These are phyloP conservation scores for Alcis repandata DNA, from an alignment of 2,888 invertebrate genomes.

Conservation along the genomic window DNA sequence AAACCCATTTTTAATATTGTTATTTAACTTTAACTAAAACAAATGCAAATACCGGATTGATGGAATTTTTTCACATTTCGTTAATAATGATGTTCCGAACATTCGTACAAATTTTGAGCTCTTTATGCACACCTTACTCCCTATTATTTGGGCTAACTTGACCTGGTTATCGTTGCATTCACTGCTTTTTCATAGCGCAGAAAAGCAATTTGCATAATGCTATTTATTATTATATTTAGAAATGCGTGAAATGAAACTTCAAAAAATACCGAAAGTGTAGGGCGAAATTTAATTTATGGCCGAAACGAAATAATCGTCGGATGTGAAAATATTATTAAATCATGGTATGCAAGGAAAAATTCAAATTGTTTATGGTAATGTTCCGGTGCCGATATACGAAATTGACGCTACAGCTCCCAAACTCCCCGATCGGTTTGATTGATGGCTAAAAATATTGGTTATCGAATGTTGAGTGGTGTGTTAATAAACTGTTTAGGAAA, in stretches of 20 bases:
- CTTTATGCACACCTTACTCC: no score
- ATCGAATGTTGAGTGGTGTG: neutral
- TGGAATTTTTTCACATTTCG: no score
- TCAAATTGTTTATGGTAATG: conserved; percentile 24
- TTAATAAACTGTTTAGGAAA: neutral
- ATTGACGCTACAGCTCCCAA: conserved; percentile 10
- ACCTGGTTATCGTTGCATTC: no score
- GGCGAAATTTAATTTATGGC: neutral
- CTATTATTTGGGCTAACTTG: no score
- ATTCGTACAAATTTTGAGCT: no score
- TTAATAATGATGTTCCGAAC: no score
- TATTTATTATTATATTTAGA: neutral
- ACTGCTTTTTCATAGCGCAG: no score
- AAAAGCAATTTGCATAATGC: no score
- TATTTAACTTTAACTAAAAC: no score
- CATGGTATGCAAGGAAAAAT: conserved; percentile 12
- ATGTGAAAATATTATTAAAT: conserved; percentile 21
- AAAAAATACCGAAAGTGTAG: neutral
- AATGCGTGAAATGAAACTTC: neutral
- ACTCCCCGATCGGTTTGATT: conserved; percentile 12
- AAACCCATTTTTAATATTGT: no score
- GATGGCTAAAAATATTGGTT: conserved; percentile 12
- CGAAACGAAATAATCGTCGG: conserved; percentile 15
- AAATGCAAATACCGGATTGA: no score
- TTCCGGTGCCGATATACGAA: conserved; percentile 11